Evolutionary conservation across 2,888 invertebrate genomes (phyloP).

Genomic region (Pseudoips prasinana): DNA sequence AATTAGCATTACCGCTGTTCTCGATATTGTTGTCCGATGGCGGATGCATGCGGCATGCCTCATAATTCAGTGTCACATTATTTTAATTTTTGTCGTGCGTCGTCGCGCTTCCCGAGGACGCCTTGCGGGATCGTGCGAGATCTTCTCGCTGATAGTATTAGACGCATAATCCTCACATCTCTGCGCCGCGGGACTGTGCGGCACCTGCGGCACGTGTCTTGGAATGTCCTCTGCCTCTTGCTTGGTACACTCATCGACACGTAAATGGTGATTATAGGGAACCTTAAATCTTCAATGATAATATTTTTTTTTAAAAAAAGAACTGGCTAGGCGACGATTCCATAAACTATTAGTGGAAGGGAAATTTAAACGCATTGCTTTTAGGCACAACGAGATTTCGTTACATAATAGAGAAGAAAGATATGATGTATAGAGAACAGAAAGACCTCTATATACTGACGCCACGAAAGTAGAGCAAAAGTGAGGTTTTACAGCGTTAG

Average conservation of each 20-base stretch:
- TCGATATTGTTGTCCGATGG: slow-evolving; percentile 58
- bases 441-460: too few relatives aligned
- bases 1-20: slow-evolving; percentile 78
- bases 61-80: slow-evolving; percentile 64
- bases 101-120: slow-evolving; percentile 38
- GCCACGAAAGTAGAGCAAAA: too few relatives aligned
- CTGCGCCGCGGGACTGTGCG: slow-evolving; percentile 33
- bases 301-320: too few relatives aligned
- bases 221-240: slow-evolving; percentile 39
- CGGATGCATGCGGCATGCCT: slow-evolving; percentile 50
- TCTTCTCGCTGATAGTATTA: slow-evolving; percentile 54
- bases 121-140: slow-evolving; percentile 64
- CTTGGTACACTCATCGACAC: slow-evolving; percentile 9
- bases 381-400: too few relatives aligned
- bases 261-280: slow-evolving; percentile 14
- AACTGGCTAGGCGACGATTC: too few relatives aligned
- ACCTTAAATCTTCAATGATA: too few relatives aligned
- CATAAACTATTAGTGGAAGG: too few relatives aligned
- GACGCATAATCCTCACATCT: slow-evolving; percentile 63
- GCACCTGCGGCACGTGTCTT: slow-evolving; percentile 50
- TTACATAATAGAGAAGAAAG: too few relatives aligned
- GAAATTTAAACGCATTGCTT: too few relatives aligned
- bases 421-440: too few relatives aligned
- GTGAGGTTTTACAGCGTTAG: too few relatives aligned
- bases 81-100: slow-evolving; percentile 65